phyloP scores from a whole-genome alignment of 2,888 invertebrate genomes.

The Leptopilina myrica region DNA sequence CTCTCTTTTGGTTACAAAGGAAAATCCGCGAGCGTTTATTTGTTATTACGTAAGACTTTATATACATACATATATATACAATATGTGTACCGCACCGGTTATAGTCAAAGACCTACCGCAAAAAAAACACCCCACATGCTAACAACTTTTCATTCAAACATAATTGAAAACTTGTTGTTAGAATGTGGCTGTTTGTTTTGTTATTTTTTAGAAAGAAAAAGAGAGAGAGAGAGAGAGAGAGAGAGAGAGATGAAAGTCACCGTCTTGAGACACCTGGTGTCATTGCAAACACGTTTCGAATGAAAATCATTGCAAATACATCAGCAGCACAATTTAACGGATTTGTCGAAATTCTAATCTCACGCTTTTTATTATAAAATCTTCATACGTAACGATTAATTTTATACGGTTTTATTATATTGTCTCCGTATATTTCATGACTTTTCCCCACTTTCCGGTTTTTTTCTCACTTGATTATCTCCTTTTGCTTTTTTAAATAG shows the following conservation, averaged over 20 bases:
- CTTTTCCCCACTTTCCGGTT: too few species aligned
- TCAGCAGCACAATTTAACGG: not conserved
- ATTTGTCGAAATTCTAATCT: constrained; percentile 35
- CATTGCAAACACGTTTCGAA: not conserved
- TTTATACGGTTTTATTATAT: constrained; percentile 4
- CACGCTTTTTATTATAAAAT: not conserved
- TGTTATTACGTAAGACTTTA: constrained; percentile 44
- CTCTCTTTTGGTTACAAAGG: constrained; percentile 47
- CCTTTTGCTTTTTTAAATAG: not conserved
- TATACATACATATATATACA: too few species aligned
- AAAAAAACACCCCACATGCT: constrained; percentile 53
- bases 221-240: too few species aligned
- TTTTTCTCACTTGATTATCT: too few species aligned
- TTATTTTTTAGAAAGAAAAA: too few species aligned
- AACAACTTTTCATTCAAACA: constrained; percentile 4
- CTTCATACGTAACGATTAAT: not conserved
- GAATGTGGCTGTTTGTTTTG: too few species aligned
- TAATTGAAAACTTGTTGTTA: too few species aligned
- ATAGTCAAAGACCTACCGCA: constrained; percentile 58
- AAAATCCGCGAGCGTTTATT: constrained; percentile 44
- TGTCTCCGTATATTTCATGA: not conserved
- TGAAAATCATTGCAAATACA: constrained; percentile 7
- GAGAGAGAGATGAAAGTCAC: constrained; percentile 34
- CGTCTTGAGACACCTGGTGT: not conserved
- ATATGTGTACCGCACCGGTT: constrained; percentile 39